Evolutionary conservation across 2,113 vertebrate species (phyloP).

Genomic region (Dicerorhinus sumatrensis): DNA sequence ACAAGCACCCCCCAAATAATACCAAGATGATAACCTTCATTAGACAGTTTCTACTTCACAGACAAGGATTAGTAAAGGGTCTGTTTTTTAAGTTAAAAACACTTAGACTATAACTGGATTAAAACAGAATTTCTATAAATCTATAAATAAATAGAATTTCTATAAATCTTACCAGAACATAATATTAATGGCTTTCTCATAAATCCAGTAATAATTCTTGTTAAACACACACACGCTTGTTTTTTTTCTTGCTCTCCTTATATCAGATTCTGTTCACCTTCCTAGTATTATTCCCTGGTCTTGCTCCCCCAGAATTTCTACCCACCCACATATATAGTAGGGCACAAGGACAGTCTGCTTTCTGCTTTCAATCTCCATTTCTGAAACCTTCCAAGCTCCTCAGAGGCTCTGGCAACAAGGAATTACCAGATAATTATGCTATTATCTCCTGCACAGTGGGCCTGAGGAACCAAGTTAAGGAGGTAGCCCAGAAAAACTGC

Average conservation of each 20-base stretch:
- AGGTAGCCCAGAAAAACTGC: not conserved
- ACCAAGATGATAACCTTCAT: not conserved
- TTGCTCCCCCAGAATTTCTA: not conserved
- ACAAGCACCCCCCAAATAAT: not conserved
- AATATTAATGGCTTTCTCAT: conserved; percentile 5
- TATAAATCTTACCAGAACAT: not conserved
- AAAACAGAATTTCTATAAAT: conserved; percentile 22
- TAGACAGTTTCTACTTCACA: not conserved
- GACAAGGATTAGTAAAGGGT: not conserved
- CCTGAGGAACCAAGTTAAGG: not conserved
- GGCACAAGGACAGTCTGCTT: not conserved
- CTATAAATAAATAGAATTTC: not conserved
- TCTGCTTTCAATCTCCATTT: conserved; percentile 39
- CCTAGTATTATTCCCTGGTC: not conserved
- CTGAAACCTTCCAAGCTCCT: not conserved
- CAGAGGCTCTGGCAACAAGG: not conserved
- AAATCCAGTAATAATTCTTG: conserved; percentile 8
- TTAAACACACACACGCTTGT: not conserved
- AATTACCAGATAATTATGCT: not conserved
- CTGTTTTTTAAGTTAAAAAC: not conserved
- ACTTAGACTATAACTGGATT: not conserved
- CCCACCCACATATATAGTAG: not conserved
- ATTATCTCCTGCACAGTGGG: not conserved
- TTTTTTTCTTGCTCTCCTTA: not conserved
- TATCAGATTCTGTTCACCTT: not conserved